Percentiles rank a stretch among this genome's conserved stretches.
These are phyloP conservation scores for Gibbula magus DNA, from an alignment of 2,888 invertebrate genomes.

Conservation along the genomic window DNA sequence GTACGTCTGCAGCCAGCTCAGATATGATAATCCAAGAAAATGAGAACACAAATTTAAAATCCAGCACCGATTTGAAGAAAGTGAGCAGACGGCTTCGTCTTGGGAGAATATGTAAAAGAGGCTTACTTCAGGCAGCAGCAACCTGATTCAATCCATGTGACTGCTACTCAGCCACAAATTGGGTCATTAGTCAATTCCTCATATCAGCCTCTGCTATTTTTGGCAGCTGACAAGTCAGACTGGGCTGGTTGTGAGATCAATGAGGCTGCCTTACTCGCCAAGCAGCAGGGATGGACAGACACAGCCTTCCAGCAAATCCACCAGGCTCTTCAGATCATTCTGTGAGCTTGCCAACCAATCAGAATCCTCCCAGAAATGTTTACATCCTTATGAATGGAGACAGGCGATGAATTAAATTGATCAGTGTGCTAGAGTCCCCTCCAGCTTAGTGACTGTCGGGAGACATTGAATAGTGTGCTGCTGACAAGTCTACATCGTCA, in stretches of 20 bases:
- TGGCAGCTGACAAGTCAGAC: constrained; percentile 5
- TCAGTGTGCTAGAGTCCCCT: background rate
- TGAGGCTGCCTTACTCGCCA: background rate
- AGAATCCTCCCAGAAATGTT: background rate
- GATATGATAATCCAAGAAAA: no score
- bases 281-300: background rate
- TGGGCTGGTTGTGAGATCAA: background rate
- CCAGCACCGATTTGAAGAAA: no score
- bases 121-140: no score
- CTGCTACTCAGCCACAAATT: background rate
- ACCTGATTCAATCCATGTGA: no score
- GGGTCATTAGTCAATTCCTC: constrained; percentile 8
- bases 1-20: background rate
- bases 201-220: background rate
- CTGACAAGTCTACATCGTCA: no score
- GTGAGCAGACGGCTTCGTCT: no score
- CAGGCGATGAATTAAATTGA: background rate
- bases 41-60: no score
- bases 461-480: no score
- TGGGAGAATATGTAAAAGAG: no score
- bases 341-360: background rate
- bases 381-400: background rate
- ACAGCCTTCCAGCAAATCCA: background rate
- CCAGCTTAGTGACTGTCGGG: background rate
- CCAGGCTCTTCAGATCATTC: background rate